These are phyloP conservation scores for Eclectus roratus DNA, from an alignment of 2,113 vertebrate genomes.

Conservation along the genomic window DNA sequence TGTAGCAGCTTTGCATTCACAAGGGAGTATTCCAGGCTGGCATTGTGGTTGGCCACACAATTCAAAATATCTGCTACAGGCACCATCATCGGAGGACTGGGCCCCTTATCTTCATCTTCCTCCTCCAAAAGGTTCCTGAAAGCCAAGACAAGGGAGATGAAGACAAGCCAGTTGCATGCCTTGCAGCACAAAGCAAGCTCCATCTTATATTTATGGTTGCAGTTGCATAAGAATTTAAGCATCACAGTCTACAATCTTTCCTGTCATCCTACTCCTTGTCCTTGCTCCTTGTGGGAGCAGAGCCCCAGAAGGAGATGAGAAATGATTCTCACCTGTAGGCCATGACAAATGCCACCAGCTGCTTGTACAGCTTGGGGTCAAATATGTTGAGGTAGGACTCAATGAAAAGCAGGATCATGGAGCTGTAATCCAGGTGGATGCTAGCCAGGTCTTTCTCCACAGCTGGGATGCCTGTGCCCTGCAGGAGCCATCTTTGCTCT, in stretches of 20 bases:
- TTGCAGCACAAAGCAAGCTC: background rate
- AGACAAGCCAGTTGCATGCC: background rate
- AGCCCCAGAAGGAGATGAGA: background rate
- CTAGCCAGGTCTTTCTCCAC: constrained; percentile 87
- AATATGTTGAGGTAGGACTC: constrained; percentile 78
- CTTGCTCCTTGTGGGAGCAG: background rate
- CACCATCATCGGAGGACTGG: constrained; percentile 92
- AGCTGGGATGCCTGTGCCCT: constrained; percentile 85
- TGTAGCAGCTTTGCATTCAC: constrained; percentile 61
- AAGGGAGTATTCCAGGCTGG: constrained; percentile 86
- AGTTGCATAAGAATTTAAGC: background rate
- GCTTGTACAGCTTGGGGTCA: constrained; percentile 82
- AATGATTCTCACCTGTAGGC: constrained; percentile 86
- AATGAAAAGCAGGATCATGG: constrained; percentile 89
- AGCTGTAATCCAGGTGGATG: constrained; percentile 83
- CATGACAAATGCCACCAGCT: constrained; percentile 94
- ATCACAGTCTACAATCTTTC: accelerated
- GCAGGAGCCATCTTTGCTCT: constrained; percentile 79
- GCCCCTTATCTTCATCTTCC: constrained; percentile 79
- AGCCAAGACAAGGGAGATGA: constrained; percentile 71
- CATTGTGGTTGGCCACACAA: constrained; percentile 80
- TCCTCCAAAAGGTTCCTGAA: constrained; percentile 89
- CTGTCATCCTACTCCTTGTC: background rate
- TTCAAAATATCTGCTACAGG: no score
- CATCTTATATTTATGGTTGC: accelerated